phyloP scores from a whole-genome alignment of 2,797 vertebrate species.

The Netta rufina region DNA sequence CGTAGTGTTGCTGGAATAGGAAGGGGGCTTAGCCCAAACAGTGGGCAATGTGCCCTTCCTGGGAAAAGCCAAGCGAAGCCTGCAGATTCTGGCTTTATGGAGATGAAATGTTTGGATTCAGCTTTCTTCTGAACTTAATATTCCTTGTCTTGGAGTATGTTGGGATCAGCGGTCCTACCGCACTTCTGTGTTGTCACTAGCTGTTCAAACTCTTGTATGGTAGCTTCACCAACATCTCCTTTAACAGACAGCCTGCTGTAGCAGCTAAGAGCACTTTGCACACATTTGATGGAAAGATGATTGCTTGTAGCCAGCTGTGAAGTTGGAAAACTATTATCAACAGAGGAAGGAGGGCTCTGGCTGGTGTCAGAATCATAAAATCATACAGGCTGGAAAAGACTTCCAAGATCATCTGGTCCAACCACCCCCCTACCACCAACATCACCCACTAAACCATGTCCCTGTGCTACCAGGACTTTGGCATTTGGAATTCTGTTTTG shows the following conservation, averaged over 20 bases:
- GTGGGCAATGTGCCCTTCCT: rapidly evolving
- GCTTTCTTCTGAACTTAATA: background rate
- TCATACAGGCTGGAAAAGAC: no score
- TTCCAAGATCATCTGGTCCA: no score
- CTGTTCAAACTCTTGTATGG: no score
- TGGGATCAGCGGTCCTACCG: background rate
- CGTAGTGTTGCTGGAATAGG: background rate
- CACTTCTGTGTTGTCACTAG: background rate
- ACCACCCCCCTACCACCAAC: no score
- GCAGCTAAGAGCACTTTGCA: background rate
- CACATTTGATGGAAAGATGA: rapidly evolving
- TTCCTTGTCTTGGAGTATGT: background rate
- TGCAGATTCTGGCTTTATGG: background rate
- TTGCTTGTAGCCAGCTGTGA: background rate
- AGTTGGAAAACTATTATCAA: rapidly evolving
- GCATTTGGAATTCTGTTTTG: background rate
- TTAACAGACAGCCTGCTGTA: background rate
- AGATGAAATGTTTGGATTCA: background rate
- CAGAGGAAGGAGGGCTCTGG: background rate
- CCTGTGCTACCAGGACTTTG: no score
- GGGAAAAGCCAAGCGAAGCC: background rate
- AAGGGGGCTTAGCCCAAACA: background rate
- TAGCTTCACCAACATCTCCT: background rate
- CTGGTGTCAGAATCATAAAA: background rate
- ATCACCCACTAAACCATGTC: no score